Base-by-base conservation (phyloP, 2,113 vertebrate species). In the Toxostoma redivivum region DNA sequence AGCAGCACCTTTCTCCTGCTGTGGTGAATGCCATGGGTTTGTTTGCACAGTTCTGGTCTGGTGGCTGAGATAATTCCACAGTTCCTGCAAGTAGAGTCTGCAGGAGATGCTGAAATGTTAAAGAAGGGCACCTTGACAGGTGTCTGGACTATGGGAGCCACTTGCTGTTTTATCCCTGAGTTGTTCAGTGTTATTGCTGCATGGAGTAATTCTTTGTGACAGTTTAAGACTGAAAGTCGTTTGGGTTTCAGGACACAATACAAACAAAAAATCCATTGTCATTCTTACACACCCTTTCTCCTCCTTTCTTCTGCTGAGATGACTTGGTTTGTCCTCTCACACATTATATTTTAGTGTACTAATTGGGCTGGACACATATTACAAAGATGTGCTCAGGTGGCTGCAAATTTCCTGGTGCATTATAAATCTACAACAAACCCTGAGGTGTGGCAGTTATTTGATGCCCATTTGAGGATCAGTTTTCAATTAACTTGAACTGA, bases 21-120 rank as follows among this genome's bases (percentile, higher is more conserved):
- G 6, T 0, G 0, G 24, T 35, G 17, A 35, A 22, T 37, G 31
- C 11, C 0, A 0, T n/a, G 78, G 42, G 18, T 87, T 60, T 35
- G n/a, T 82, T 90, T 38, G 22, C 42, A 4, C 66, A 62, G 70
- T 10, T 78, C 45, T 85, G 70, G 4, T 86, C 86, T 73, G 76
- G 48, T 92, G 65, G 12, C 67, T 84, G 47, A 2, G 3, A 4
- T 45, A 7, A 3, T 17, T 44, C 42, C 17, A 51, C 20, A 37
- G 8, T 30, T 79, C 65, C 81, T 85, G 65, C 44, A 33, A 57
- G 66, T 7, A 30, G 31, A 47, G 42, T 44, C 58, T 91, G 91
- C 85, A 85, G 81, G 70, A 90, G 54, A 33, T 69, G 31, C 84
- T 87, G 28, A 15, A 15, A 9, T 31, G 9, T 25, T 50, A 19